Evolutionary conservation across 2,888 invertebrate genomes (phyloP), one percentile per base, ranked within the genome.

Genomic region (Drosophila bunnanda): DNA sequence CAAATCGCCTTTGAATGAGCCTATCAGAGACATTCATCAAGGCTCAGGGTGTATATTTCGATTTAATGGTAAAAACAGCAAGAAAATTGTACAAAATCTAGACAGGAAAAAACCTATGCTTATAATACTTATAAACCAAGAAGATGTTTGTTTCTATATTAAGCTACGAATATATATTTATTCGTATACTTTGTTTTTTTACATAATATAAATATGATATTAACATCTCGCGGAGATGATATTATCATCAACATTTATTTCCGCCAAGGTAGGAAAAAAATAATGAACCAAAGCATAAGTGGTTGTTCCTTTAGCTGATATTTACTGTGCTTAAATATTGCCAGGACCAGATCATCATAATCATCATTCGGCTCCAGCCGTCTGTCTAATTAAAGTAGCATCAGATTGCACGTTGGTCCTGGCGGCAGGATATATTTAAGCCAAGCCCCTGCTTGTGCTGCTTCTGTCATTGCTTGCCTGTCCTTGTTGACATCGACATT

Each of bases 1-100:
- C 20, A 79, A 80, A 75, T 72, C 70, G 56, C 66, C 67, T 71
- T 77, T 55, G 12, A 68, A 67, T 67, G 30, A 39, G 46, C 66
- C 39, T 38, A 34, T 32, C 25, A 36, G 13, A 17, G n/a, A 44
- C 43, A 32, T 32, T 48, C 30, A 30, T 12, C 28, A 28, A 28
- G 48, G 22, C 58, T 56, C 34, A n/a, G 7, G 25, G 22, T 36
- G 30, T 46, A n/a, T 44, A 30, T 48, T 61, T 39, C 13, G 25
- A 10, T 44, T 52, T 32, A 56, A 39, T 43, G 60, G 2, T 43
- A 69, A 68, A 61, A 54, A 59, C 38, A 55, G 38, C 12, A n/a
- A 20, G 12, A 3, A 28, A 20, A 20, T 5, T 13, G 12, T 28
- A 28, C 13, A 17, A 5, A 15, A n/a, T 15, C 4, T 6, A 10